phyloP scores from a whole-genome alignment of 2,113 vertebrate genomes.

The Chionodraco myersi region DNA sequence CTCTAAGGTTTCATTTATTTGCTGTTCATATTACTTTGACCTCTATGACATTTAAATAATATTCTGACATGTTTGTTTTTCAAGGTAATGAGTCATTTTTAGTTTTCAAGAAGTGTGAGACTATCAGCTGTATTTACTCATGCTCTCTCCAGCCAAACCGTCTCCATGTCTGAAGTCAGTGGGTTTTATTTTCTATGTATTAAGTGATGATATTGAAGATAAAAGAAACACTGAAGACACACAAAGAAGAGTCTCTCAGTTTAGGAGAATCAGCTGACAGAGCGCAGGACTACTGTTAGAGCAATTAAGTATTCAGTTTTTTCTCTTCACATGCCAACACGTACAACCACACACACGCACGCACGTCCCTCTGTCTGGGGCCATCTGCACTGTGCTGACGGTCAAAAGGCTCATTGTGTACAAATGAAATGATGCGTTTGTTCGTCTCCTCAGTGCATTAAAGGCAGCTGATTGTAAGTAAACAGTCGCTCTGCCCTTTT shows the following conservation, averaged over 20 bases:
- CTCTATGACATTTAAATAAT: background rate
- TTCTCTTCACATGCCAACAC: constrained; percentile 36
- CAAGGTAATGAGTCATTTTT: background rate
- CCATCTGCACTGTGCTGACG: constrained; percentile 13
- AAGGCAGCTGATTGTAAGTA: constrained; percentile 63
- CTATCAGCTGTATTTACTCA: background rate
- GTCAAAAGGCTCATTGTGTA: constrained; percentile 75
- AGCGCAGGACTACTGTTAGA: constrained; percentile 68
- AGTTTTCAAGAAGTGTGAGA: background rate
- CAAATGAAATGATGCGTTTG: constrained; percentile 69
- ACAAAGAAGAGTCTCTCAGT: constrained; percentile 52
- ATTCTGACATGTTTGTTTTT: background rate
- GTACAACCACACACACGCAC: constrained; percentile 24
- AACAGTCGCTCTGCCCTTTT: constrained; percentile 65
- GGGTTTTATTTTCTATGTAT: constrained; percentile 12
- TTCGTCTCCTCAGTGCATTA: constrained; percentile 62
- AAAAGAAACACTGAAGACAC: constrained; percentile 40
- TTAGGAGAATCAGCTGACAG: constrained; percentile 75
- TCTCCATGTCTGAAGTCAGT: constrained; percentile 13
- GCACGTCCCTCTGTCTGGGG: constrained; percentile 30
- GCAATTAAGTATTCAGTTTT: constrained; percentile 61
- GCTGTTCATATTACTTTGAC: background rate
- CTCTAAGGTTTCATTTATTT: constrained; percentile 4
- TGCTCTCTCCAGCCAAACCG: background rate
- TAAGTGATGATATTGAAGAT: constrained; percentile 38